Percentiles rank a stretch among this genome's conserved stretches.
Conservation (phyloP, 1,140 invertebrate species). For the Apis florea region DNA sequence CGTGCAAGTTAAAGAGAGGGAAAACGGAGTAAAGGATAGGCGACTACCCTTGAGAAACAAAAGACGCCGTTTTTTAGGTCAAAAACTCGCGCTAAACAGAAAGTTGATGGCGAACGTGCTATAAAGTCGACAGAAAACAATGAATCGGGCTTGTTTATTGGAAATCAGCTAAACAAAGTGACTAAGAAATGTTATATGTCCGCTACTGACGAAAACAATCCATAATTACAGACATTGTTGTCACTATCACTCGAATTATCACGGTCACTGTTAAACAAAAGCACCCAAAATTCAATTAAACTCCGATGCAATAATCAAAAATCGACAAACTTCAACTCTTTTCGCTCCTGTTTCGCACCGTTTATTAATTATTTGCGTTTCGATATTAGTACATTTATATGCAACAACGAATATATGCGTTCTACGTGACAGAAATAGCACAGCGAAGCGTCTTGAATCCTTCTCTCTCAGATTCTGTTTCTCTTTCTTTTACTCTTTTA, state of each 20-base stretch:
- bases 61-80: conserved; percentile 1
- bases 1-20: conserved; percentile 33
- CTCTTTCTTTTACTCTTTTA: conserved; percentile 5
- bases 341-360: conserved; percentile 30
- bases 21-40: conserved; percentile 23
- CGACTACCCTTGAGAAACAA: conserved; percentile 32
- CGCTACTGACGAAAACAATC: conserved; percentile 77
- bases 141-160: conserved; percentile 18
- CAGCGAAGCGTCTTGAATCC: conserved; percentile 45
- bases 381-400: conserved; percentile 47
- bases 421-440: conserved; percentile 67
- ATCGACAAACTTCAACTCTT: conserved; percentile 26
- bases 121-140: conserved; percentile 5
- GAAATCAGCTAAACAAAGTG: conserved; percentile 29
- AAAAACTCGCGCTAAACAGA: conserved; percentile 25
- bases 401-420: conserved; percentile 40
- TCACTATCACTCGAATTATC: conserved; percentile 47
- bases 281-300: conserved; percentile 5
- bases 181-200: conserved; percentile 51
- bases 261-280: conserved; percentile 44
- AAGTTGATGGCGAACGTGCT: conserved; percentile 15
- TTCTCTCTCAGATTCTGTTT: conserved; percentile 27
- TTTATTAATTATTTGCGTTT: conserved; percentile 58
- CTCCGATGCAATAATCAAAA: not conserved
- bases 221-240: conserved; percentile 77